Evolutionary conservation across 2,113 vertebrate species (phyloP).

Genomic region (Chrysemys picta): DNA sequence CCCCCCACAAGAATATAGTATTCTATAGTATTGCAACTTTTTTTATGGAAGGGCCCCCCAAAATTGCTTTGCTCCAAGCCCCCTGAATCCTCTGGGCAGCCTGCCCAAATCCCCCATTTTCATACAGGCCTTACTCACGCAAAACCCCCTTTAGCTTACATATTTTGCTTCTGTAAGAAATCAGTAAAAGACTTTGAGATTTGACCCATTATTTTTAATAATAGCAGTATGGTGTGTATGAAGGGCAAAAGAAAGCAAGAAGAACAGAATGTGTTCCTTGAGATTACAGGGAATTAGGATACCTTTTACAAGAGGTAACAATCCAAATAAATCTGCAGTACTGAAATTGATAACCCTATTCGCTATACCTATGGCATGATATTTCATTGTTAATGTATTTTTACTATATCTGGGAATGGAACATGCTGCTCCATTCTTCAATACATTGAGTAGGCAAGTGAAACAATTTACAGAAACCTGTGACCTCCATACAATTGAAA

Average conservation of each 20-base stretch:
- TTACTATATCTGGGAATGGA: not conserved
- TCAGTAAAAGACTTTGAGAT: not conserved
- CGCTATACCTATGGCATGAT: not conserved
- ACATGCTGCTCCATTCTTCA: not conserved
- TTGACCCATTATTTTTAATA: not conserved
- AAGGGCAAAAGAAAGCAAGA: not conserved
- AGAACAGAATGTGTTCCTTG: not conserved
- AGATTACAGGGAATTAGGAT: not conserved
- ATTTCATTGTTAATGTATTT: accelerated
- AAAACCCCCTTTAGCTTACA: not conserved
- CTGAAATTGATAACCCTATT: not conserved
- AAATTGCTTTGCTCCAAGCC: no score
- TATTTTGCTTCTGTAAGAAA: not conserved
- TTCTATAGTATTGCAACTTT: no score
- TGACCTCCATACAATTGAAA: not conserved
- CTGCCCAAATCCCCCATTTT: not conserved
- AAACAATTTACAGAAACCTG: not conserved
- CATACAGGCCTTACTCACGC: not conserved
- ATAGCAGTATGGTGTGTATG: not conserved
- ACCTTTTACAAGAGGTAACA: not conserved
- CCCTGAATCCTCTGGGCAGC: no score
- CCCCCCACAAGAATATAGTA: no score
- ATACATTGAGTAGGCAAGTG: not conserved
- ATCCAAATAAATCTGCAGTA: not conserved
- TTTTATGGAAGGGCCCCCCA: no score